Evolutionary conservation across 1,140 invertebrate species (phyloP), one percentile per base, ranked within the genome.

Genomic region (Pomacea maculata): DNA sequence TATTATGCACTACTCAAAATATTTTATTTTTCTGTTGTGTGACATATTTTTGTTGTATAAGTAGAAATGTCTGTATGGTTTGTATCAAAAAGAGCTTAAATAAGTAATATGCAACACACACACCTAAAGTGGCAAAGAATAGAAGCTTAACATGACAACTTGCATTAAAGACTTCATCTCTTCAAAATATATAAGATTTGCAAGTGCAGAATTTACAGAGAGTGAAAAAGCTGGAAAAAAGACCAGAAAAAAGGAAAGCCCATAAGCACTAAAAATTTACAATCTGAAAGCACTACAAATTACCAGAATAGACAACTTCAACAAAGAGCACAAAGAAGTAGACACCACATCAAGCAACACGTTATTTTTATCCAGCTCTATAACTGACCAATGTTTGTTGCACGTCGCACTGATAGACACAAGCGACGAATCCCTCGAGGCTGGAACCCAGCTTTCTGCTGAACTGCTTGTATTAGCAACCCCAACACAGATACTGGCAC

Each of bases 401-500:
- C 86, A 57, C 86, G 85, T 64, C 87, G 88, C 15, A 78, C 75
- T 10, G 85, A 85, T 10, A 91, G 81, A 45, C 83, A 86, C 2
- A 81, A 70, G 21, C 89, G 80, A 34, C 82, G 81, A 1, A 90
- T 72, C 34, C 90, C 90, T 61, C 87, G 82, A 14, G 90, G 80
- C 80, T 87, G 86, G 73, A 85, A 91, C 8, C 89, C 89, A 7
- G 88, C 90, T 34, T 89, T 80, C 64, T 86, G 83, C 82, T 90
- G 89, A 81, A 85, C 86, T 0, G 85, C 84, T 1, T 86, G 84
- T 80, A 91, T 76, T 14, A 91, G 77, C 25, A 89, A 81, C 54
- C 90, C 90, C 57, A 89, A 78, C 79, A 82, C 84, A 67, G 81
- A 85, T 11, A 83, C 81, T 52, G 88, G 87, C 21, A 90, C 82